Conservation (phyloP, 2,113 vertebrate genomes). For the Sylvilagus bachmani region DNA sequence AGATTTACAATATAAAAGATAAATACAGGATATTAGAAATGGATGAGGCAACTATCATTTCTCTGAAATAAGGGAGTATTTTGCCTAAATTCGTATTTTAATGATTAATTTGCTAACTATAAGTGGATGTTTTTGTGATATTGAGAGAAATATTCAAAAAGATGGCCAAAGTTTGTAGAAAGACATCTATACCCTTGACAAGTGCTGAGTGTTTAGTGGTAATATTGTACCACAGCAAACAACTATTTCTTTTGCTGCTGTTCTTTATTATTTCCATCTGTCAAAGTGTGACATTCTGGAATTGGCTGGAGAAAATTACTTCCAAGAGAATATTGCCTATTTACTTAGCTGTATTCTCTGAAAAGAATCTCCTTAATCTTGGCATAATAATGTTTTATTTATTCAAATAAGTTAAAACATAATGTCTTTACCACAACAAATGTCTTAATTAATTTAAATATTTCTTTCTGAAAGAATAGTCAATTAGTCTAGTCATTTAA, state of each 20-base stretch:
- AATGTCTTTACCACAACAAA: neutral
- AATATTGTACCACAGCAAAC: neutral
- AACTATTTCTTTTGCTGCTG: neutral
- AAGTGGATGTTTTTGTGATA: neutral
- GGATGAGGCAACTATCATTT: neutral
- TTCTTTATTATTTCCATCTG: slow-evolving; percentile 51
- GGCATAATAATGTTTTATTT: neutral
- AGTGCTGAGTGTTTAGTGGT: neutral
- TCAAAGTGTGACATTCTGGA: neutral
- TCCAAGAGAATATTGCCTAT: neutral
- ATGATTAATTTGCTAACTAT: neutral
- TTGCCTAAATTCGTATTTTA: neutral
- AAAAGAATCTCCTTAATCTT: slow-evolving; percentile 1
- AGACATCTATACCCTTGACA: neutral
- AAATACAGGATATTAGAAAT: neutral
- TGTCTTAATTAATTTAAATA: neutral
- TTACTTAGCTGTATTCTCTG: neutral
- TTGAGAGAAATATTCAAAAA: neutral
- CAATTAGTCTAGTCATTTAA: neutral
- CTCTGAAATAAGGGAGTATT: neutral
- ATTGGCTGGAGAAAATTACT: neutral
- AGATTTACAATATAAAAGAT: neutral
- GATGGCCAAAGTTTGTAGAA: neutral
- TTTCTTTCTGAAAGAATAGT: neutral
- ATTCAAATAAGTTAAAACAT: neutral